These are phyloP conservation scores for Heliothis subflexa DNA, from an alignment of 1,140 invertebrate genomes.

Conservation along the genomic window DNA sequence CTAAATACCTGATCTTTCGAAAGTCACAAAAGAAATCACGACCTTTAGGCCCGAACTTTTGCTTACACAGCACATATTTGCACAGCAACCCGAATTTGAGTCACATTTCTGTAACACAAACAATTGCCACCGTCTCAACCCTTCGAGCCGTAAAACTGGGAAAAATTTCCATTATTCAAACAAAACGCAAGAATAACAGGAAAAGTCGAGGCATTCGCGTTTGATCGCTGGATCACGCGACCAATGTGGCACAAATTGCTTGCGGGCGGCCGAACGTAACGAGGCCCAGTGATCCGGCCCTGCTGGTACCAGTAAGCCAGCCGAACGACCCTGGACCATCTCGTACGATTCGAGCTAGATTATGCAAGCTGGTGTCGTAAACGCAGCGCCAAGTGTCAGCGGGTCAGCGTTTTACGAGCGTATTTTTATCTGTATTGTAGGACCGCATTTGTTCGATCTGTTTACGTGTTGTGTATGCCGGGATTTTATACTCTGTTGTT, in stretches of 20 bases:
- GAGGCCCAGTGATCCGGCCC: background rate
- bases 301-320: background rate
- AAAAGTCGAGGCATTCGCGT: slow-evolving; percentile 9
- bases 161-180: slow-evolving; percentile 41
- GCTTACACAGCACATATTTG: slow-evolving; percentile 30
- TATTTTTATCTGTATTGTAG: slow-evolving; percentile 19
- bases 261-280: background rate
- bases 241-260: background rate
- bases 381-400: background rate
- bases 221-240: slow-evolving; percentile 22
- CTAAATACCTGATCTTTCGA: slow-evolving; percentile 27
- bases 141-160: slow-evolving; percentile 25
- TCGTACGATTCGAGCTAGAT: background rate
- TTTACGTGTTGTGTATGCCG: background rate
- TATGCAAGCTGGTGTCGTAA: slow-evolving; percentile 13
- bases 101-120: slow-evolving; percentile 38
- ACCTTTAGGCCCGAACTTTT: slow-evolving; percentile 21
- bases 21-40: slow-evolving; percentile 41
- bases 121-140: slow-evolving; percentile 21
- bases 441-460: slow-evolving; percentile 1
- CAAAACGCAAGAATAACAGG: slow-evolving; percentile 30
- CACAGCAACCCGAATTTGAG: slow-evolving; percentile 31
- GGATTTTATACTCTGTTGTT: background rate
- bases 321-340: background rate
- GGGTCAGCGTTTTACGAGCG: slow-evolving; percentile 36